These are phyloP conservation scores for Parnassius smintheus DNA, from an alignment of 2,888 invertebrate genomes.

Conservation along the genomic window DNA sequence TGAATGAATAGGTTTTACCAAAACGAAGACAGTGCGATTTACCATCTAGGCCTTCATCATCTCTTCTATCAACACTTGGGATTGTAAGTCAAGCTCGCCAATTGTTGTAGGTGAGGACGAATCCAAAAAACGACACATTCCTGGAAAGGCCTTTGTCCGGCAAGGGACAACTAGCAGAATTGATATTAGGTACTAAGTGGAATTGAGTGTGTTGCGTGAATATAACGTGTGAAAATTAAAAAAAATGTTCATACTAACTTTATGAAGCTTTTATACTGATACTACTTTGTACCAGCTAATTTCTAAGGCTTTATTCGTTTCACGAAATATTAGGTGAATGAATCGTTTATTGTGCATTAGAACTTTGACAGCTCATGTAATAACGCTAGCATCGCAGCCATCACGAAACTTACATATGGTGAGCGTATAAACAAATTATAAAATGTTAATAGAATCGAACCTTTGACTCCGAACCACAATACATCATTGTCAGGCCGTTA, in stretches of 20 bases:
- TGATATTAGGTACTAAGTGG: not conserved
- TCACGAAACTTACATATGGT: conserved; percentile 30
- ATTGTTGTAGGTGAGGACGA: too few species aligned
- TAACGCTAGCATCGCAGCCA: conserved; percentile 27
- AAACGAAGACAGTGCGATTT: too few species aligned
- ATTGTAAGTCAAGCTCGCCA: too few species aligned
- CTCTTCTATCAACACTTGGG: too few species aligned
- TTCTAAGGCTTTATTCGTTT: not conserved
- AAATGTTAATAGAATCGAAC: conserved; percentile 71
- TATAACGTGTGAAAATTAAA: not conserved
- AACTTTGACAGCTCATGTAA: conserved; percentile 24
- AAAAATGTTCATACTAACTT: not conserved
- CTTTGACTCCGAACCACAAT: conserved; percentile 67
- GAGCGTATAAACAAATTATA: conserved; percentile 61
- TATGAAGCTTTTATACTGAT: not conserved
- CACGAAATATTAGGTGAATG: conserved; percentile 11
- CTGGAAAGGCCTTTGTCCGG: not conserved
- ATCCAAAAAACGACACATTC: not conserved
- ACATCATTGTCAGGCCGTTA: conserved; percentile 66
- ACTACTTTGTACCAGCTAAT: not conserved
- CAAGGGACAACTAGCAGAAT: not conserved
- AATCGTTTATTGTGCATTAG: conserved; percentile 15
- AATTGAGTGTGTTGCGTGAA: not conserved
- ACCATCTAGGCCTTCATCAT: too few species aligned
- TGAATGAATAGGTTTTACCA: too few species aligned